Conservation (phyloP, 2,888 invertebrate species). For the Phytoseiulus persimilis region DNA sequence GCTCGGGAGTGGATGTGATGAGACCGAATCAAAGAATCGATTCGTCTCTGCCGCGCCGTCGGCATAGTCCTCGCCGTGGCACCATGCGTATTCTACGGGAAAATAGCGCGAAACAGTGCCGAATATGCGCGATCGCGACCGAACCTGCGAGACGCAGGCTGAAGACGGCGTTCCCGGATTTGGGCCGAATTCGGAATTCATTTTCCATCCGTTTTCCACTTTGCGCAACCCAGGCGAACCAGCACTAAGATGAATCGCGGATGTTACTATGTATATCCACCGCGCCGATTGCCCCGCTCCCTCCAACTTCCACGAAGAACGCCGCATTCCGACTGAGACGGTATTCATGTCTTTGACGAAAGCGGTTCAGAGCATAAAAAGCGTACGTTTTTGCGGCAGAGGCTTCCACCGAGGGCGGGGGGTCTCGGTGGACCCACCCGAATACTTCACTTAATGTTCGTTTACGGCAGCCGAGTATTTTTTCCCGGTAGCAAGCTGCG, state of each 20-base stretch:
- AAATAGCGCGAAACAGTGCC: too few species aligned
- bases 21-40: too few species aligned
- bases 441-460: not conserved
- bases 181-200: not conserved
- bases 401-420: not conserved
- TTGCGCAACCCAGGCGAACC: not conserved
- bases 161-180: not conserved
- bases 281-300: not conserved
- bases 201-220: not conserved
- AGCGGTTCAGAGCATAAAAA: not conserved
- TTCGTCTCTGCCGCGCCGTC: too few species aligned
- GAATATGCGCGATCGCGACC: not conserved
- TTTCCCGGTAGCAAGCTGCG: not conserved
- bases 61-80: too few species aligned
- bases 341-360: not conserved
- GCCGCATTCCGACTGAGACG: not conserved
- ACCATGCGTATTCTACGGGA: too few species aligned
- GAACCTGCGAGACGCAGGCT: not conserved
- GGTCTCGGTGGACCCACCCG: not conserved
- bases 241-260: not conserved
- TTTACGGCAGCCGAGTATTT: not conserved
- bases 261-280: not conserved
- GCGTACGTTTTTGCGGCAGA: not conserved
- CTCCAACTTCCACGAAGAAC: not conserved
- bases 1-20: too few species aligned